Conservation (phyloP, 2,113 vertebrate genomes). For the Hoplias malabaricus region DNA sequence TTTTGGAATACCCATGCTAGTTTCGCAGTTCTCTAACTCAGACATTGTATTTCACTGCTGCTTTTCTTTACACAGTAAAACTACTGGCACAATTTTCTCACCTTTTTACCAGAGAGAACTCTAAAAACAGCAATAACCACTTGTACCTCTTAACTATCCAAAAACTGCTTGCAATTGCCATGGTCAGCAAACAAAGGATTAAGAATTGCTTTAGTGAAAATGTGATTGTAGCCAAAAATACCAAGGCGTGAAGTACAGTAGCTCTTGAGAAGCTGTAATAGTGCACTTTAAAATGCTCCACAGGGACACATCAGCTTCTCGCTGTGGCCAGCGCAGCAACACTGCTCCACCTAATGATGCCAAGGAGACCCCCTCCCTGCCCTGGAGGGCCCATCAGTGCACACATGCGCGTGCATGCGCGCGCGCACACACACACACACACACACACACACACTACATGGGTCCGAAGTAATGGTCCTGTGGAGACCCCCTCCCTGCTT, state of each 20-base stretch:
- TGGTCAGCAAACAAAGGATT: conserved; percentile 21
- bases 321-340: conserved; percentile 37
- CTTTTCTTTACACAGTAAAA: not conserved
- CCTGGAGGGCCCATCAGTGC: not conserved
- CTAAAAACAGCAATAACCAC: not conserved
- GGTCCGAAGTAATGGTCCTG: conserved; percentile 26
- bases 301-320: conserved; percentile 23
- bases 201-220: not conserved
- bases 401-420: not conserved
- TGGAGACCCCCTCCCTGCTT: not conserved
- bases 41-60: not conserved
- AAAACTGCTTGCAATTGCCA: not conserved
- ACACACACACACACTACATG: not conserved
- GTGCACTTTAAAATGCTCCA: conserved; percentile 3
- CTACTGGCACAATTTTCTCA: no score
- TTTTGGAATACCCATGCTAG: not conserved
- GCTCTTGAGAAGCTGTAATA: conserved; percentile 21
- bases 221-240: conserved; percentile 33
- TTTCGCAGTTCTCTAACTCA: not conserved
- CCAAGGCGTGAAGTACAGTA: conserved; percentile 1
- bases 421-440: not conserved
- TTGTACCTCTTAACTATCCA: conserved; percentile 12
- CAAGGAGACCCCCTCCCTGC: conserved; percentile 4
- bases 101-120: not conserved
- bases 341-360: conserved; percentile 37